These are phyloP conservation scores for Zele albiditarsus DNA, from an alignment of 2,888 invertebrate genomes.

Conservation along the genomic window DNA sequence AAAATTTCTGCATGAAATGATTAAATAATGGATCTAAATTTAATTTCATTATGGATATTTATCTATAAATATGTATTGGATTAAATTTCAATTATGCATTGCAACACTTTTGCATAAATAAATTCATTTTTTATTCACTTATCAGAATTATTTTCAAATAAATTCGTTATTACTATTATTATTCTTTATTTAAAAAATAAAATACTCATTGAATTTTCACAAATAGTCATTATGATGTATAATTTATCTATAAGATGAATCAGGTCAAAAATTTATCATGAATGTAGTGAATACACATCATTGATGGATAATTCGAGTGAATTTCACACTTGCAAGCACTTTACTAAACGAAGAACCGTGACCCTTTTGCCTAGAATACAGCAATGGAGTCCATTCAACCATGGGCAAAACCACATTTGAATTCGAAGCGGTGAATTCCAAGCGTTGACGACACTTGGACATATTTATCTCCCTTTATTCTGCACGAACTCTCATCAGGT, in stretches of 20 bases:
- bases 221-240: neutral
- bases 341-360: neutral
- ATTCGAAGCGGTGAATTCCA: constrained; percentile 9
- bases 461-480: constrained; percentile 19
- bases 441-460: constrained; percentile 13
- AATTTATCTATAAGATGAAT: neutral
- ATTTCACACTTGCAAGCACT: constrained; percentile 13
- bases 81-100: neutral
- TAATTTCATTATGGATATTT: neutral
- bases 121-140: neutral
- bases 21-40: neutral
- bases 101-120: neutral
- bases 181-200: neutral
- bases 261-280: neutral
- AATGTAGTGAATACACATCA: neutral
- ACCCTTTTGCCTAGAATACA: neutral
- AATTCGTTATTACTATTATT: no score
- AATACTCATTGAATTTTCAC: neutral
- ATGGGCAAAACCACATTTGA: constrained; percentile 13
- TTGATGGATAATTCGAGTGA: neutral
- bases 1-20: neutral
- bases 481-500: constrained; percentile 6
- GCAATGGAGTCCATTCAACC: neutral
- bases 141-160: no score
- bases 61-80: constrained; percentile 4